Evolutionary conservation across 2,888 invertebrate genomes (phyloP).

Genomic region (Drosophila pseudotakahashii): DNA sequence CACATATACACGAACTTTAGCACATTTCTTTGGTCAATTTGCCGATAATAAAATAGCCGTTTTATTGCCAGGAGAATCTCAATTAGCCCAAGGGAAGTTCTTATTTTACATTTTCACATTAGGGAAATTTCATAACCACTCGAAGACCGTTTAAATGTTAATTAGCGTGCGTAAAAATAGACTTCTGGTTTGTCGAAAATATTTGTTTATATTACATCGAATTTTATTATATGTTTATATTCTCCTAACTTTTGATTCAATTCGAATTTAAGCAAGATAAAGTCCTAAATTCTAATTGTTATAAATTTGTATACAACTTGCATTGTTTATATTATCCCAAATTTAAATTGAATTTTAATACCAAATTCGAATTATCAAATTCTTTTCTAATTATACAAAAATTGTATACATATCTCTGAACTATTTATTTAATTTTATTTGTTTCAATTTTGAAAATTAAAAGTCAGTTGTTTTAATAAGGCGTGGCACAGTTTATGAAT

Average conservation of each 20-base stretch:
- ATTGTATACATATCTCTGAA: not conserved
- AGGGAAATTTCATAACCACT: constrained; percentile 9
- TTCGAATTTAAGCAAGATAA: too few relatives aligned
- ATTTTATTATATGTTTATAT: not conserved
- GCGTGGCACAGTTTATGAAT: not conserved
- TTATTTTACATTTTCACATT: constrained; percentile 5
- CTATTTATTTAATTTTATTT: not conserved
- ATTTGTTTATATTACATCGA: not conserved
- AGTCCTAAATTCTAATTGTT: too few relatives aligned
- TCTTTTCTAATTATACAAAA: too few relatives aligned
- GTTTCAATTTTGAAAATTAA: too few relatives aligned
- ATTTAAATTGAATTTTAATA: too few relatives aligned
- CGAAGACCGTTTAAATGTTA: constrained; percentile 27
- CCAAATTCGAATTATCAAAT: too few relatives aligned
- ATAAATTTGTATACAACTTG: too few relatives aligned
- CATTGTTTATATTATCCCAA: too few relatives aligned
- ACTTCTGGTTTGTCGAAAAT: constrained; percentile 4
- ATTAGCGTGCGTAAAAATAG: constrained; percentile 25
- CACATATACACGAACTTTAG: constrained; percentile 18
- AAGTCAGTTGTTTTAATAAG: too few relatives aligned
- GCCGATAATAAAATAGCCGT: constrained; percentile 3
- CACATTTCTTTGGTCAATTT: constrained; percentile 33
- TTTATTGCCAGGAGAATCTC: constrained; percentile 2
- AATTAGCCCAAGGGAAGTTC: constrained; percentile 1
- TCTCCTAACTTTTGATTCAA: too few relatives aligned